Base-by-base conservation (phyloP, 2,113 vertebrate species). In the Numida meleagris region DNA sequence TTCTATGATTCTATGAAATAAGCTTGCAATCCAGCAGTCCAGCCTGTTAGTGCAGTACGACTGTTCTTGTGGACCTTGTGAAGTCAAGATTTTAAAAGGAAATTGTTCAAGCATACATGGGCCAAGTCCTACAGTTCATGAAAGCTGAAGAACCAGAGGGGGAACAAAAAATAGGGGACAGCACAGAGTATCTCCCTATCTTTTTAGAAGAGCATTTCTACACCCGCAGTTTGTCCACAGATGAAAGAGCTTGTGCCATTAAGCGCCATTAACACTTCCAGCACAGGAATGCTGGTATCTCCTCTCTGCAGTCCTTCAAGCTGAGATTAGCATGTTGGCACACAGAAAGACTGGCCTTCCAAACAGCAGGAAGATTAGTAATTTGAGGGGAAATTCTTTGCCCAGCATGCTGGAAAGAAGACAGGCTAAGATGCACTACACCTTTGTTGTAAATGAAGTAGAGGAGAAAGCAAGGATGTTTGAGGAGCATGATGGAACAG, bases 181-280 rank as follows among this genome's bases (percentile, higher is more conserved):
- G 42, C 34, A 74, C 55, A 68, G 61, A 58, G 55, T 71, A 12
- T 83, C 14, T 45, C 23, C 27, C 70, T 80, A 51, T 88, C 42
- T 71, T 79, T 79, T 58, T 88, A 85, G 71, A 48, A 42, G 14
- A 89, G 50, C 36, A 74, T 89, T 81, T 71, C 45, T 65, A 70
- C 65, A 93, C 82, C 90, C 88, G 82, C 76, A 86, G 5, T 90
- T 96, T 93, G 59, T 96, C 42, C 57, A 59, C 33, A 67, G 76
- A 88, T 90, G 76, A 88, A 93, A 93, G 90, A 88, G n/a, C n/a
- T n/a, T n/a, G n/a, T n/a, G n/a, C n/a, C n/a, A n/a, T n/a, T n/a
- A 94, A 74, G 57, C 63, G 55, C 46, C 0, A 0, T 88, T 86
- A 46, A 33, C 61, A 7, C 33, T 88, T 94, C 21, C 34, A 10